These are phyloP conservation scores for Holacanthella duospinosa DNA, from an alignment of 2,888 invertebrate species.

Conservation along the genomic window DNA sequence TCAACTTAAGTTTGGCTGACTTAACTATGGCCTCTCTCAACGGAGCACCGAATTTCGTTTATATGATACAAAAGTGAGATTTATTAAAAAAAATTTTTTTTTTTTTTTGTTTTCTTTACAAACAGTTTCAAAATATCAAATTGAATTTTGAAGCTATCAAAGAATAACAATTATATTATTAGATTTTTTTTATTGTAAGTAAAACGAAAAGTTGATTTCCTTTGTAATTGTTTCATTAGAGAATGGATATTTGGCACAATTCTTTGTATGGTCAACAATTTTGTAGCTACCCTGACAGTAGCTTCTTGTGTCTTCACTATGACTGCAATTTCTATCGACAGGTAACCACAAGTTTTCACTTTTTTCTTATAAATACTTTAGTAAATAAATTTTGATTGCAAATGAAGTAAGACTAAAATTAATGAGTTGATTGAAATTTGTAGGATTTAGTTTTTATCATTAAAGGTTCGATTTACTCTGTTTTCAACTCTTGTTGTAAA, in stretches of 20 bases:
- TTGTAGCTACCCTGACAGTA: constrained; percentile 81
- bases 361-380: too few species aligned
- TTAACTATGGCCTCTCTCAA: constrained; percentile 77
- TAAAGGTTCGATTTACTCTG: too few species aligned
- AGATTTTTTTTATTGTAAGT: not conserved
- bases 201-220: not conserved
- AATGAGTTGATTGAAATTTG: too few species aligned
- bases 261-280: constrained; percentile 81
- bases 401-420: too few species aligned
- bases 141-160: too few species aligned
- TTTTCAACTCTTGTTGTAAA: too few species aligned
- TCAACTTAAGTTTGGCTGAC: constrained; percentile 79
- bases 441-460: too few species aligned
- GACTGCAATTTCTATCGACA: constrained; percentile 84
- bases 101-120: not conserved
- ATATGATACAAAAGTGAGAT: constrained; percentile 66
- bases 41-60: constrained; percentile 80
- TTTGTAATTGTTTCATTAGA: constrained; percentile 43
- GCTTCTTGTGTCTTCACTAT: constrained; percentile 89
- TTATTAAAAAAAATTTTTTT: not conserved
- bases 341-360: constrained; percentile 57
- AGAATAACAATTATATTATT: not conserved
- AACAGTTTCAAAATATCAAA: too few species aligned
- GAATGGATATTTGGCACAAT: constrained; percentile 83
- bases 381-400: too few species aligned